Percentiles rank a stretch among this genome's conserved stretches.
Evolutionary conservation across 1,140 invertebrate species (phyloP).

Genomic region (Drosophila virilis): DNA sequence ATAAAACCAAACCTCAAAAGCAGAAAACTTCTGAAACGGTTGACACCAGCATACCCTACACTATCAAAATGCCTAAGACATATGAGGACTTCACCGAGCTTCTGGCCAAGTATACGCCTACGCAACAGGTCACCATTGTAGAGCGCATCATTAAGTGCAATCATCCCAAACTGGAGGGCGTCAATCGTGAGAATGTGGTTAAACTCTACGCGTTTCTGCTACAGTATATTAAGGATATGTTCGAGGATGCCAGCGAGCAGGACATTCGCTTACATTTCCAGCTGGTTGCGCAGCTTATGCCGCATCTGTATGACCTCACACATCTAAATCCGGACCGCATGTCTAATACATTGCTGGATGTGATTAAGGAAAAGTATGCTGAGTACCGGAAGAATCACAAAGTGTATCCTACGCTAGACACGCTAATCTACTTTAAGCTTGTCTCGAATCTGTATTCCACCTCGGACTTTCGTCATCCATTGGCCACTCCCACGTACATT

Average conservation of each 20-base stretch:
- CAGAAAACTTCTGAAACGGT: constrained; percentile 60
- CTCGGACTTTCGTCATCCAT: constrained; percentile 94
- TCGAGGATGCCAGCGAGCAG: constrained; percentile 84
- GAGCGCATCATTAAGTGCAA: constrained; percentile 94
- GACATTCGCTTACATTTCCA: constrained; percentile 86
- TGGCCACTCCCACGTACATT: constrained; percentile 92
- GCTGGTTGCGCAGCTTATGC: constrained; percentile 87
- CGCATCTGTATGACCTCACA: constrained; percentile 90
- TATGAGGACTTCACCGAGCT: constrained; percentile 89
- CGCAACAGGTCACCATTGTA: constrained; percentile 90
- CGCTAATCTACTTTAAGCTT: constrained; percentile 92
- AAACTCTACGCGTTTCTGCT: constrained; percentile 90
- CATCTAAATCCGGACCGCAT: constrained; percentile 89
- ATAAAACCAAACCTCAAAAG: constrained; percentile 48
- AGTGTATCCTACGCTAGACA: constrained; percentile 89
- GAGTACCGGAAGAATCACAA: constrained; percentile 87
- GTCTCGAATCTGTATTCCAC: constrained; percentile 92
- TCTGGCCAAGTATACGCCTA: constrained; percentile 86
- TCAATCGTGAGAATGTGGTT: constrained; percentile 91
- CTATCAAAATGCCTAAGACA: constrained; percentile 88
- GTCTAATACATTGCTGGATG: constrained; percentile 87
- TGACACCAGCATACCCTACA: constrained; percentile 88
- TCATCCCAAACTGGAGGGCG: constrained; percentile 90
- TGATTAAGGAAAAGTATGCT: constrained; percentile 90
- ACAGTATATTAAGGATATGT: constrained; percentile 90